A percentile compares a stretch with the other conserved stretches of the same genome.
Conservation (phyloP, 2,113 vertebrate species). For the Nycticryphes semicollaris region DNA sequence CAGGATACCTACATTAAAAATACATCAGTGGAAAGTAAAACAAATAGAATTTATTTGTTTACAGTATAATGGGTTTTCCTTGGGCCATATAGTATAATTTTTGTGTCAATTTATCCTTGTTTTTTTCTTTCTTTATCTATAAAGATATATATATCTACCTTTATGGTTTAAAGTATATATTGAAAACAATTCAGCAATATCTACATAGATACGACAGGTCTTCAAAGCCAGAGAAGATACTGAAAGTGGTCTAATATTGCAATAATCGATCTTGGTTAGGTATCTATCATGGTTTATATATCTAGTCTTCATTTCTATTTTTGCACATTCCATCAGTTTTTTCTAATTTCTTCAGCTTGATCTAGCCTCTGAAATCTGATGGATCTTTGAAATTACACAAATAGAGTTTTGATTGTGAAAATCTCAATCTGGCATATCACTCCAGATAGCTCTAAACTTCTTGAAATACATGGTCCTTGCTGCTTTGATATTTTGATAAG, state of each 20-base stretch:
- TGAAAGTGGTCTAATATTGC: neutral
- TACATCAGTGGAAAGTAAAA: conserved; percentile 2
- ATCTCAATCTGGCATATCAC: neutral
- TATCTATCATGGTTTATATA: neutral
- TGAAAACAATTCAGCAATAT: neutral
- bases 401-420: neutral
- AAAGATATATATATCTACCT: no score
- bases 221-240: neutral
- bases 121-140: neutral
- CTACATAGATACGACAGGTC: neutral
- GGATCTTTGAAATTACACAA: neutral
- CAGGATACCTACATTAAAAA: conserved; percentile 14
- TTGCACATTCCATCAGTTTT: neutral
- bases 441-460: neutral
- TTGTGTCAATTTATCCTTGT: neutral
- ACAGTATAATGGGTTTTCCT: neutral
- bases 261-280: fast-evolving
- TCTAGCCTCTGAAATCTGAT: neutral
- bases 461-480: neutral
- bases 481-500: neutral
- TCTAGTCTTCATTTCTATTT: neutral
- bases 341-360: neutral
- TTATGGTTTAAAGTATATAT: neutral
- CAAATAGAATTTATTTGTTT: conserved; percentile 11
- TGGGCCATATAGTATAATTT: neutral